Conservation (phyloP, 1,140 invertebrate genomes). For the Radopholus similis region DNA sequence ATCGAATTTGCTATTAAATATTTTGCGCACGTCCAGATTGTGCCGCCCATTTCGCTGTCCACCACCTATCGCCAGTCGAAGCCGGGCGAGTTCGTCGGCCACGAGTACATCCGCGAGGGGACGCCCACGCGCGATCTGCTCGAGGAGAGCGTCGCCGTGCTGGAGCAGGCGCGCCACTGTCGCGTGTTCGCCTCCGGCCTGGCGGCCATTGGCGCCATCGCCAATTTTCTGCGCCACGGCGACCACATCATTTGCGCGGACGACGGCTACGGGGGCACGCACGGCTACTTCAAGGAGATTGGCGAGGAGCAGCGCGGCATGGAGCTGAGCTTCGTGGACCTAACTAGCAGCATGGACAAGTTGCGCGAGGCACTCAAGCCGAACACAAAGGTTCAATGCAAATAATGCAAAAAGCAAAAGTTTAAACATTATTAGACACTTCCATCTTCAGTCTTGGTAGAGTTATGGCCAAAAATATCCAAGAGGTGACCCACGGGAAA, state of each 20-base stretch:
- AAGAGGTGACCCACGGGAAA: too few relatives aligned
- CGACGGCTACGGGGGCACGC: constrained; percentile 84
- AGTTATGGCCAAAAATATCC: too few relatives aligned
- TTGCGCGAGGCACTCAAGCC: constrained; percentile 71
- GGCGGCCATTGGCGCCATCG: constrained; percentile 75
- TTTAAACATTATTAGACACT: too few relatives aligned
- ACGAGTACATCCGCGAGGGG: too few relatives aligned
- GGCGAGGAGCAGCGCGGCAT: constrained; percentile 34
- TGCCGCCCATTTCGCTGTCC: too few relatives aligned
- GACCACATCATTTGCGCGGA: constrained; percentile 88
- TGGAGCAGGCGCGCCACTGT: constrained; percentile 84
- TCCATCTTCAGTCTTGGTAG: too few relatives aligned
- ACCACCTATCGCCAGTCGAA: too few relatives aligned
- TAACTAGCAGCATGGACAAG: constrained; percentile 69
- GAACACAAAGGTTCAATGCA: constrained; percentile 74
- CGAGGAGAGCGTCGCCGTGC: constrained; percentile 80
- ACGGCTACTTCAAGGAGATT: constrained; percentile 30
- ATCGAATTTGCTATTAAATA: too few relatives aligned
- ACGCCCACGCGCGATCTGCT: constrained; percentile 87
- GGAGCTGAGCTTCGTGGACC: constrained; percentile 67
- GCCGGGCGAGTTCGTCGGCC: too few relatives aligned
- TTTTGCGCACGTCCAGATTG: too few relatives aligned
- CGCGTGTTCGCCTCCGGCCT: constrained; percentile 70
- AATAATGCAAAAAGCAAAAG: too few relatives aligned
- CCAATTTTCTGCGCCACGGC: constrained; percentile 73